A percentile compares a stretch with the other conserved stretches of the same genome.
These are phyloP conservation scores for Antheraea yamamai DNA, from an alignment of 2,888 invertebrate genomes.

Conservation along the genomic window DNA sequence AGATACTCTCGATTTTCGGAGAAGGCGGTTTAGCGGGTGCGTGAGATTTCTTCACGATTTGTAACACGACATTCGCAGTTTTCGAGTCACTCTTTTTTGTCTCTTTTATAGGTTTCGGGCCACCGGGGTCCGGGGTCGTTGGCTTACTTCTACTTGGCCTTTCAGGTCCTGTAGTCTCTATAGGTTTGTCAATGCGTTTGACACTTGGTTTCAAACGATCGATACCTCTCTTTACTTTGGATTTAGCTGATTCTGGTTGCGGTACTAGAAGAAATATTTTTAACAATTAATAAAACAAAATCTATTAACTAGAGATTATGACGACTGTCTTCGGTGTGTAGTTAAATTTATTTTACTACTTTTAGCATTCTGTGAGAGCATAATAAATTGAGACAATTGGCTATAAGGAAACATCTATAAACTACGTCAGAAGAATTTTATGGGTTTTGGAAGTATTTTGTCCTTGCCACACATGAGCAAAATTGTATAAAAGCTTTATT, in stretches of 20 bases:
- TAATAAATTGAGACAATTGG: not conserved
- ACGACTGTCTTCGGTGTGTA: not conserved
- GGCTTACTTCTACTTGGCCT: slow-evolving; percentile 55
- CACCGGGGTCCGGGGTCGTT: slow-evolving; percentile 53
- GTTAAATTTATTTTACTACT: not conserved
- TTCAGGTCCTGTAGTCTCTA: slow-evolving; percentile 52
- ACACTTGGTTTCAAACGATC: slow-evolving; percentile 51
- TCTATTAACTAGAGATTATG: not conserved
- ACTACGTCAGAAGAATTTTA: no score
- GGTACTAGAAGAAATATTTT: slow-evolving; percentile 41
- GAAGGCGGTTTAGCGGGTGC: slow-evolving; percentile 45
- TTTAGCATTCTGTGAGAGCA: not conserved
- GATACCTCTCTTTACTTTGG: slow-evolving; percentile 48
- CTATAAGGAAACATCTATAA: no score
- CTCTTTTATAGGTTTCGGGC: slow-evolving; percentile 42
- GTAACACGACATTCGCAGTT: slow-evolving; percentile 60
- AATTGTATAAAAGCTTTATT: no score
- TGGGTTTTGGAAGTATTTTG: no score
- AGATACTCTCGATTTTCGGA: slow-evolving; percentile 40
- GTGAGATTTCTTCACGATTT: slow-evolving; percentile 68
- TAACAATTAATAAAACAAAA: not conserved
- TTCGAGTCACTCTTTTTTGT: slow-evolving; percentile 53
- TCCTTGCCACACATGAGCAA: no score
- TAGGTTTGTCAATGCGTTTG: slow-evolving; percentile 49
- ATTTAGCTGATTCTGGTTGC: slow-evolving; percentile 46